Base-by-base conservation (phyloP, 2,113 vertebrate genomes). In the Anguilla japonica region DNA sequence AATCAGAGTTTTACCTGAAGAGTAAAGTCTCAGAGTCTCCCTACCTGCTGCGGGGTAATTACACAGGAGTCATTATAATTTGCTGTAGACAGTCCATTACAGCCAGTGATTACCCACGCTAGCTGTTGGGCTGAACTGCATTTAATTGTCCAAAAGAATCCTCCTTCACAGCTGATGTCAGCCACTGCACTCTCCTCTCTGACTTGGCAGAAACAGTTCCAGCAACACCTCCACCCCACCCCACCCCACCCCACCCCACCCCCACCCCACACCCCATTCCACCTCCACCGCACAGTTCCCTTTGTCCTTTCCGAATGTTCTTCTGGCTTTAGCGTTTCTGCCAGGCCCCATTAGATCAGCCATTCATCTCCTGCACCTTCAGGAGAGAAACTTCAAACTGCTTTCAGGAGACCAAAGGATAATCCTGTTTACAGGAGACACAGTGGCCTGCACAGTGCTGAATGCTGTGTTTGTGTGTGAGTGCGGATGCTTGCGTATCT, bases 321-420 rank as follows among this genome's bases (percentile, higher is more conserved):
- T 79, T 78, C 80, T 89, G 86, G 83, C 85, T 84, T 81, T 63
- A 84, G 86, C 84, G 53, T 43, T 41, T 78, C 67, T 78, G 86
- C 83, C 88, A 86, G 71, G 67, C 57, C 34, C 57, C 86, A 91
- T 89, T 89, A 88, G 84, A 81, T 81, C 79, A 86, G 71, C 82
- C 56, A 91, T 91, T 89, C 79, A 88, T 91, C 90, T 88, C 87
- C 84, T 11, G 40, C 80, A 57, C 83, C 78, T 79, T 56, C 71
- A 85, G 50, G 13, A 82, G 83, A 82, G 43, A 82, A 82, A 71
- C 57, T 81, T 86, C 81, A 87, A 86, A 82, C 79, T 83, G 71
- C 5, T 75, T 57, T 75, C 83, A 81, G 26, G 56, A 41, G 46
- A 71, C 39, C 57, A 13, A 22, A 13, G 71, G 26, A 75, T n/a